Evolutionary conservation across 2,113 vertebrate genomes (phyloP).

Genomic region (Calidris pugnax): DNA sequence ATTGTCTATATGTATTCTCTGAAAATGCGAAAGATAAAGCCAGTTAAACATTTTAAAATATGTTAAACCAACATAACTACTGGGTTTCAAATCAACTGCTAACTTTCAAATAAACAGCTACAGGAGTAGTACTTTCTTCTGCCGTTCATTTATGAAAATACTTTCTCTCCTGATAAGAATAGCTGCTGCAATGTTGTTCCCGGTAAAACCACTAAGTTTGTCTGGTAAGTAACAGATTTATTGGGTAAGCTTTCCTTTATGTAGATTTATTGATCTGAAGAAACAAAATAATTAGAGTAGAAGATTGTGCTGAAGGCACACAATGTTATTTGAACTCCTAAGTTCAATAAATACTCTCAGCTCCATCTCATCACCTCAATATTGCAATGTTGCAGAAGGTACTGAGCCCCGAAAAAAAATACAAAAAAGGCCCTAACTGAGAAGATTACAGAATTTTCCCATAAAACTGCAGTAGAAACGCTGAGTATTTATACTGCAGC

Average conservation of each 20-base stretch:
- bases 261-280: neutral
- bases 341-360: neutral
- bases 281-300: neutral
- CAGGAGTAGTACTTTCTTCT: neutral
- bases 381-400: neutral
- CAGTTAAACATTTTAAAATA: conserved; percentile 30
- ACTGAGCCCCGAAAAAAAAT: neutral
- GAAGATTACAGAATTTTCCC: neutral
- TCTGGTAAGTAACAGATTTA: neutral
- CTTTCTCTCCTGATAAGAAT: neutral
- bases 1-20: conserved; percentile 80
- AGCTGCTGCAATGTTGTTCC: neutral
- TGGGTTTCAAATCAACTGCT: no score
- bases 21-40: conserved; percentile 66
- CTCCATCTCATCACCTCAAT: neutral
- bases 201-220: neutral
- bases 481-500: neutral
- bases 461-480: neutral
- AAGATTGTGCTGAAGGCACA: neutral
- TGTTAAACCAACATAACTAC: neutral
- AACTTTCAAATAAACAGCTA: neutral
- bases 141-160: rapidly evolving
- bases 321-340: neutral
- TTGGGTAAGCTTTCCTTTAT: neutral
- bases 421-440: neutral